Conservation (phyloP, 2,888 invertebrate genomes). For the Agrochola litura region DNA sequence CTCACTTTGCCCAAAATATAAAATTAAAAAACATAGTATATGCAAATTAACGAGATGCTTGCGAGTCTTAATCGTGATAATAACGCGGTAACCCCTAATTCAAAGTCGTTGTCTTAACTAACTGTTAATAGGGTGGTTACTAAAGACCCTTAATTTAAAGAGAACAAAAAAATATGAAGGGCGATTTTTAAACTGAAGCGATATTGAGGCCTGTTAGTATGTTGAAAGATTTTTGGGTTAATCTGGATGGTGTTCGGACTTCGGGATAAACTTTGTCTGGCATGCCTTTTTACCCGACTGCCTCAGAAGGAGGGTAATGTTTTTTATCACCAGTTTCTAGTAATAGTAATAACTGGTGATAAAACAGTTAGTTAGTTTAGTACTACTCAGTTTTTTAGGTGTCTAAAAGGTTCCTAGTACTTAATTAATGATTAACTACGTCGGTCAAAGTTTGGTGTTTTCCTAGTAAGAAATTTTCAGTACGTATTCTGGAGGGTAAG, state of each 20-base stretch:
- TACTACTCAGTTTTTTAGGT: no score
- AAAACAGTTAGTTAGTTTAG: no score
- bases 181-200: conserved; percentile 7
- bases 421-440: no score
- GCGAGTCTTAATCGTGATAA: conserved; percentile 46
- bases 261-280: neutral
- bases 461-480: neutral
- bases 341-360: no score
- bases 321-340: neutral
- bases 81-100: conserved; percentile 53
- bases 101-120: conserved; percentile 58
- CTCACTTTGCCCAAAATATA: conserved; percentile 28
- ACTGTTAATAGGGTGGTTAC: conserved; percentile 58
- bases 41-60: conserved; percentile 59
- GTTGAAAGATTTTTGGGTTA: neutral
- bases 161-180: conserved; percentile 8
- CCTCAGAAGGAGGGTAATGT: no score
- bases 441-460: neutral
- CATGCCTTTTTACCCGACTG: neutral
- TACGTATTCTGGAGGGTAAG: neutral
- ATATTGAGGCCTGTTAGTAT: neutral
- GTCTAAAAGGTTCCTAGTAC: no score
- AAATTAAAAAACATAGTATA: conserved; percentile 49
- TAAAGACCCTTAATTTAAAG: conserved; percentile 29
- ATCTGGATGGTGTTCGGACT: neutral